phyloP scores from a whole-genome alignment of 2,888 invertebrate species.

The Andricus curvator region DNA sequence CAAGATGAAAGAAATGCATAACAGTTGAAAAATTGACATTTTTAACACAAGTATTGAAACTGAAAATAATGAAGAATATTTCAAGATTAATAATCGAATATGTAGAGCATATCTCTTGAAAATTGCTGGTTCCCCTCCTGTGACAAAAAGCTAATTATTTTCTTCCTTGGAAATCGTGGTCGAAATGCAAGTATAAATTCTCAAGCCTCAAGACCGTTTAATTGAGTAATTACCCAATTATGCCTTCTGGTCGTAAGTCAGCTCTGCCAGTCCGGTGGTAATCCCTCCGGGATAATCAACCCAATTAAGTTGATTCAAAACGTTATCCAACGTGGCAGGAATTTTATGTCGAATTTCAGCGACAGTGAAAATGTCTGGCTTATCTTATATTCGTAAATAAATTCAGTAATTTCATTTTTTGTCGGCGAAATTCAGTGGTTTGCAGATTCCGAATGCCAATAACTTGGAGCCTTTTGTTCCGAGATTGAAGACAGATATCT shows the following conservation, averaged over 20 bases:
- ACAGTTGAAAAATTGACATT: too few relatives aligned
- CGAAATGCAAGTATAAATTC: conserved; percentile 27
- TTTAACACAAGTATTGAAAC: too few relatives aligned
- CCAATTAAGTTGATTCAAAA: conserved; percentile 31
- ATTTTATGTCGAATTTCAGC: conserved; percentile 4
- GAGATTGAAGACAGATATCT: neutral
- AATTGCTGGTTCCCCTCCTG: neutral
- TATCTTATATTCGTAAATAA: neutral
- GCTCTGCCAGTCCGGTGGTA: neutral
- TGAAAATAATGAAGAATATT: too few relatives aligned
- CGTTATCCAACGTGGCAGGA: conserved; percentile 13
- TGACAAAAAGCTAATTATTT: conserved; percentile 13
- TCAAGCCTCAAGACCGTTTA: conserved; percentile 25
- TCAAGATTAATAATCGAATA: too few relatives aligned
- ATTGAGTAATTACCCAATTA: conserved; percentile 38
- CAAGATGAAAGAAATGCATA: fast-evolving
- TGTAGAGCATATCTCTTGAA: too few relatives aligned
- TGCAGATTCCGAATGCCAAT: neutral
- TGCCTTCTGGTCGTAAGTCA: conserved; percentile 26
- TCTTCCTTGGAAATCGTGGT: neutral
- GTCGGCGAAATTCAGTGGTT: neutral
- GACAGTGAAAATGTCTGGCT: conserved; percentile 9
- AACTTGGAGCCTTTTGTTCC: neutral
- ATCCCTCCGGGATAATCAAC: conserved; percentile 15
- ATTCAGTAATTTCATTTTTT: neutral